Evolutionary conservation across 2,113 vertebrate species (phyloP).

Genomic region (Hemibagrus wyckioides): DNA sequence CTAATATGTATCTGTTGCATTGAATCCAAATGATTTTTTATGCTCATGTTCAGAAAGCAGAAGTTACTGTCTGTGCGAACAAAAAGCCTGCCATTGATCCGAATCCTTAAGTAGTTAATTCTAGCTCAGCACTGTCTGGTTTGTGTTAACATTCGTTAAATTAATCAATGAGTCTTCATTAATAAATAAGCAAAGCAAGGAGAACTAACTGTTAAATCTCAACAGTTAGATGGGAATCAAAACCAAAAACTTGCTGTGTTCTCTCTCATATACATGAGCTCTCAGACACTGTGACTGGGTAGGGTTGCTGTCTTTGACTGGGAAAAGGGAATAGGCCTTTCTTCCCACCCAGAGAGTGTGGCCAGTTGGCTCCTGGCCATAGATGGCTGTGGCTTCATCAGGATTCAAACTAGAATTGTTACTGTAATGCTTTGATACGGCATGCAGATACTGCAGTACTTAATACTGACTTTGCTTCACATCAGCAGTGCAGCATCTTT

Average conservation of each 20-base stretch:
- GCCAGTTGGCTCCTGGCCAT: not conserved
- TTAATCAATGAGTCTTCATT: not conserved
- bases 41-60: too few relatives aligned
- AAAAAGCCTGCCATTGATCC: not conserved
- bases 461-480: not conserved
- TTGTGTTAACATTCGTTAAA: too few relatives aligned
- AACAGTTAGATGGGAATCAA: not conserved
- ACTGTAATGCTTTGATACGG: not conserved
- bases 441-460: not conserved
- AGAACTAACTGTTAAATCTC: not conserved
- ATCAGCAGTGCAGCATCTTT: not conserved
- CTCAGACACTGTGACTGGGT: not conserved
- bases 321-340: not conserved
- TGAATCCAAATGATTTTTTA: too few relatives aligned
- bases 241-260: not conserved
- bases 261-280: not conserved
- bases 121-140: too few relatives aligned
- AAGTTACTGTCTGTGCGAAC: too few relatives aligned
- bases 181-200: not conserved
- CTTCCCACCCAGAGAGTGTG: not conserved
- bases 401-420: not conserved
- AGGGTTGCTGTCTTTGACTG: not conserved
- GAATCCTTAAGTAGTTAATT: too few relatives aligned
- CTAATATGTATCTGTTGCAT: too few relatives aligned
- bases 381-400: not conserved